Conservation (phyloP, 37 sponge, comb jelly and placozoan genomes). For the Halichondria panicea region DNA sequence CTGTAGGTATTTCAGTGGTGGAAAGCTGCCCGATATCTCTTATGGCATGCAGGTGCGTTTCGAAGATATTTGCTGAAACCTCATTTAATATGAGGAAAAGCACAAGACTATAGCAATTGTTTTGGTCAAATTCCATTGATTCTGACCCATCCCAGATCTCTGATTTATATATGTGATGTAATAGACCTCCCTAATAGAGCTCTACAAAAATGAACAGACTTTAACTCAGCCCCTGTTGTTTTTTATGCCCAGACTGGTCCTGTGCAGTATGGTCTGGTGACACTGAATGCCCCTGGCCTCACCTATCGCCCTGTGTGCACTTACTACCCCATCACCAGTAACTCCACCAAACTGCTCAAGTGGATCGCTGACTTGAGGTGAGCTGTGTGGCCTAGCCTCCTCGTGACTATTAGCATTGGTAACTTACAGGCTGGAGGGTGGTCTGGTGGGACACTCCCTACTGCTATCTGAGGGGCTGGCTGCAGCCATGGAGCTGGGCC, state of each 20-base stretch:
- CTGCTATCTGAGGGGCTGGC: slow-evolving; percentile 46
- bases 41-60: neutral
- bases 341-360: neutral
- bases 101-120: too few relatives aligned
- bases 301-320: slow-evolving; percentile 27
- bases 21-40: neutral
- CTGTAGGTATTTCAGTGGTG: slow-evolving; percentile 21
- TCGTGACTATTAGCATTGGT: neutral
- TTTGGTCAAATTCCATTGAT: too few relatives aligned
- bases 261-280: slow-evolving; percentile 41
- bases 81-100: too few relatives aligned
- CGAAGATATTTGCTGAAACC: too few relatives aligned
- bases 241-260: slow-evolving; percentile 24
- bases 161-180: too few relatives aligned
- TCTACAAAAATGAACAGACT: too few relatives aligned
- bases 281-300: slow-evolving; percentile 21
- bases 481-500: slow-evolving; percentile 36
- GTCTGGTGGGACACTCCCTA: slow-evolving; percentile 42
- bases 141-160: too few relatives aligned
- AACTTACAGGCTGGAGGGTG: slow-evolving; percentile 40
- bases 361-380: slow-evolving; percentile 20
- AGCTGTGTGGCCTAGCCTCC: neutral
- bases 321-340: slow-evolving; percentile 42
- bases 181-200: too few relatives aligned
- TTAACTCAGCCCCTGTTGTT: neutral